phyloP scores from a whole-genome alignment of 2,888 invertebrate species.

The Melieria crassipennis region DNA sequence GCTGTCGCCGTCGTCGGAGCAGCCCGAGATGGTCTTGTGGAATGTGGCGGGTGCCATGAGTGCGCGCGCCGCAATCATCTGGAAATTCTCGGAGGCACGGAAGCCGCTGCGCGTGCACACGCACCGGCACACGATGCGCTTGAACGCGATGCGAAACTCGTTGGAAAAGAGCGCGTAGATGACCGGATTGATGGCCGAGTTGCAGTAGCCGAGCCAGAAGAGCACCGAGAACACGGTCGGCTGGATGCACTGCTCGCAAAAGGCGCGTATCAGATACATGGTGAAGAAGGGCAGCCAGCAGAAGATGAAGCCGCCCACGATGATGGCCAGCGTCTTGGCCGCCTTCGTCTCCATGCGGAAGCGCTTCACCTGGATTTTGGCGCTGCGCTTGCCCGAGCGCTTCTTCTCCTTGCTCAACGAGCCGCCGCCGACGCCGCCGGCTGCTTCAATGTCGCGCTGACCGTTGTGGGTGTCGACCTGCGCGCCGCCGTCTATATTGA shows the following conservation, averaged over 20 bases:
- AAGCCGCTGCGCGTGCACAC: constrained; percentile 71
- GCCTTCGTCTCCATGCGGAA: constrained; percentile 97
- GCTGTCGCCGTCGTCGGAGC: constrained; percentile 62
- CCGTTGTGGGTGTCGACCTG: background rate
- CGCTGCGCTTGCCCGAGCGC: constrained; percentile 85
- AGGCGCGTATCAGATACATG: constrained; percentile 90
- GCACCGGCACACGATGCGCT: constrained; percentile 88
- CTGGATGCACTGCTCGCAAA: constrained; percentile 85
- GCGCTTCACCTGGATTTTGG: constrained; percentile 89
- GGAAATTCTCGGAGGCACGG: constrained; percentile 65
- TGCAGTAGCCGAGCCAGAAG: constrained; percentile 98
- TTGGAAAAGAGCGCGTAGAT: constrained; percentile 95
- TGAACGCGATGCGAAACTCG: constrained; percentile 95
- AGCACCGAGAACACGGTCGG: constrained; percentile 88
- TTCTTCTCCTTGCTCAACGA: constrained; percentile 67
- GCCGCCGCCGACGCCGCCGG: background rate
- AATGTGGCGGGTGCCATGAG: constrained; percentile 64
- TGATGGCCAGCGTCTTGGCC: constrained; percentile 95
- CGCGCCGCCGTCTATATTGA: constrained; percentile 52
- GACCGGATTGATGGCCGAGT: constrained; percentile 94
- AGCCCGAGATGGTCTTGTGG: constrained; percentile 65
- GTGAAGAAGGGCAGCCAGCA: constrained; percentile 99
- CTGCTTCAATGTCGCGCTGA: constrained; percentile 13
- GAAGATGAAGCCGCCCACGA: constrained; percentile 95
- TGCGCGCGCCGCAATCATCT: constrained; percentile 63